A percentile compares a stretch with the other conserved stretches of the same genome.
phyloP scores from a whole-genome alignment of 2,888 invertebrate species.

The Poecilus cupreus region DNA sequence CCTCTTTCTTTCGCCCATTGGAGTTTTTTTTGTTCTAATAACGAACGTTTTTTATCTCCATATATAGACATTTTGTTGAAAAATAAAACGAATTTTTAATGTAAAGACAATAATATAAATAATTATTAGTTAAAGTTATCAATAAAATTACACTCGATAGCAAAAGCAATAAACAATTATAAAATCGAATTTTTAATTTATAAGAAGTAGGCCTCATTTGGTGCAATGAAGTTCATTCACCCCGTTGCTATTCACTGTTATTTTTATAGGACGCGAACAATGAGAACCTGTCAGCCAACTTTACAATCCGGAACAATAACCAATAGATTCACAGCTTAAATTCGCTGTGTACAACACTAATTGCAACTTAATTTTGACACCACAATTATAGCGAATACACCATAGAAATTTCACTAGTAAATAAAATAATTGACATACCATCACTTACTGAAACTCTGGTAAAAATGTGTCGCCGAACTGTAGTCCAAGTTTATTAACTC shows the following conservation, averaged over 20 bases:
- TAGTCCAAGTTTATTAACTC: slow-evolving; percentile 48
- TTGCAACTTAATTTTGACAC: slow-evolving; percentile 12
- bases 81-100: slow-evolving; percentile 15
- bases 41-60: slow-evolving; percentile 72
- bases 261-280: slow-evolving; percentile 32
- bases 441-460: slow-evolving; percentile 37
- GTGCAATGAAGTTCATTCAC: slow-evolving; percentile 48
- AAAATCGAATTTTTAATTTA: slow-evolving; percentile 23
- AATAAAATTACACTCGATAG: background rate
- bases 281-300: slow-evolving; percentile 27
- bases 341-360: slow-evolving; percentile 16
- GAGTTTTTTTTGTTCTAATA: slow-evolving; percentile 90
- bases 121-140: background rate
- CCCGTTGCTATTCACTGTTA: slow-evolving; percentile 39
- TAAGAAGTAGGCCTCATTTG: slow-evolving; percentile 57
- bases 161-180: slow-evolving; percentile 31
- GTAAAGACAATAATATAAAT: background rate
- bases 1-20: slow-evolving; percentile 97
- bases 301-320: background rate
- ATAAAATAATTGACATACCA: slow-evolving; percentile 39
- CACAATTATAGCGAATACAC: background rate
- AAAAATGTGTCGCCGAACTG: slow-evolving; percentile 48
- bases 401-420: slow-evolving; percentile 1
- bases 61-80: slow-evolving; percentile 67
- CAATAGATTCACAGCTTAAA: background rate